Base-by-base conservation (phyloP, 2,113 vertebrate species). In the Loxodonta africana region DNA sequence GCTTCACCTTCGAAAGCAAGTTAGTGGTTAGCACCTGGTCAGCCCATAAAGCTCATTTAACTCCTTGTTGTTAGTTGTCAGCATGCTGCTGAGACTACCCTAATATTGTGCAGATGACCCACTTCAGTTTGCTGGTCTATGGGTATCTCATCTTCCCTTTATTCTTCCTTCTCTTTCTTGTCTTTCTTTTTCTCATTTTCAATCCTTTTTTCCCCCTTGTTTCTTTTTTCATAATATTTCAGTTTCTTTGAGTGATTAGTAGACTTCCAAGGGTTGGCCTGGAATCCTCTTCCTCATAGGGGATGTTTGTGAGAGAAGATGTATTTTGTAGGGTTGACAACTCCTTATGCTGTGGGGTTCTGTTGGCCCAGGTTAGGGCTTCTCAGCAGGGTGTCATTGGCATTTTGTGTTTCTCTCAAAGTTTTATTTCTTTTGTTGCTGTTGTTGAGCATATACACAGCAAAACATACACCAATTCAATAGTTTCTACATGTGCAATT, bases 51-150 rank as follows among this genome's bases (percentile, higher is more conserved):
- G 46, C 67, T 83, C 30, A 0, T 26, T 21, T 18, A 53, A 73
- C 21, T 20, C 33, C 0, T 37, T 73, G 69, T n/a, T 71, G 33
- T 73, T 37, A 48, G 48, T 48, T 48, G n/a, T 17, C 8, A 28
- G 2, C 0, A 30, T 23, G 73, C 63, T 26, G 7, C 37, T 1
- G 17, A 5, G 4, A 23, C 33, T 20, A 46, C 67, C 10, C 5
- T 5, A 5, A 14, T 62, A 41, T 83, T 93, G 11, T 48, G 51
- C 3, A 0, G 33, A 6, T 28, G 81, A 89, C 41, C 51, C 20
- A 10, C 28, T 7, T 41, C 20, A 0, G 33, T 37, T 57, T 57
- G 18, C 69, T 4, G 23, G 23, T 78, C 5, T n/a, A 5, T 48
- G 15, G 37, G 15, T 14, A 6, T 18, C 33, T 12, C 44, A 2